Evolutionary conservation across 2,888 invertebrate species (phyloP).

Genomic region (Microctonus hyperodae): DNA sequence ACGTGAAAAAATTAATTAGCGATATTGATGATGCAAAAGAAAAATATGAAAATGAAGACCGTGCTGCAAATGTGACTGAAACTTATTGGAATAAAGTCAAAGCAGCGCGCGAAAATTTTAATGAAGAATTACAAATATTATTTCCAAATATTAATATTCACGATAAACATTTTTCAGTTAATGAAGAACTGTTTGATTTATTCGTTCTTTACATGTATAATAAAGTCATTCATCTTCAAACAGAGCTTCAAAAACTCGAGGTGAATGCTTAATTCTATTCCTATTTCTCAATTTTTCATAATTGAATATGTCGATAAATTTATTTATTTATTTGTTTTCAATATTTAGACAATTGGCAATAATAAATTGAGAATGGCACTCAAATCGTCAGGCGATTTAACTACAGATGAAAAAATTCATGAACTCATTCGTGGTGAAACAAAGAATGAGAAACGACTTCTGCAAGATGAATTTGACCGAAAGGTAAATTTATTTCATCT

Average conservation of each 20-base stretch:
- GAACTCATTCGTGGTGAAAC: conserved; percentile 67
- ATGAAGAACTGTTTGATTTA: conserved; percentile 76
- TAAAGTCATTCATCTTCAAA: conserved; percentile 78
- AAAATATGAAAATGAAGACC: conserved; percentile 68
- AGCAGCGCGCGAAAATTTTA: conserved; percentile 68
- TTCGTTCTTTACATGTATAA: conserved; percentile 81
- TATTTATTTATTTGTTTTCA: too few species aligned
- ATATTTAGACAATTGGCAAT: conserved; percentile 67
- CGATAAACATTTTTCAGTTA: conserved; percentile 70
- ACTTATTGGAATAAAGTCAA: conserved; percentile 85
- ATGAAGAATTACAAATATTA: conserved; percentile 73
- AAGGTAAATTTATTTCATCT: conserved; percentile 64
- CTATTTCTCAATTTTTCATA: too few species aligned
- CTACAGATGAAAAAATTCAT: conserved; percentile 71
- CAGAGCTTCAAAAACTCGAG: conserved; percentile 77
- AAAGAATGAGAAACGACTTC: conserved; percentile 72
- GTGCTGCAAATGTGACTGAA: conserved; percentile 72
- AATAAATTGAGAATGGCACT: conserved; percentile 72
- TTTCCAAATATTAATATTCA: conserved; percentile 76
- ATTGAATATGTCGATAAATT: too few species aligned
- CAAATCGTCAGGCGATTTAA: conserved; percentile 69
- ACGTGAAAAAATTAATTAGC: conserved; percentile 62
- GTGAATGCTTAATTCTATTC: conserved; percentile 48
- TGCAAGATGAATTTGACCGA: conserved; percentile 75
- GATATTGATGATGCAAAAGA: conserved; percentile 71